Evolutionary conservation across 2,113 vertebrate species (phyloP), one percentile per base, ranked within the genome.

Genomic region (Stegastes partitus): DNA sequence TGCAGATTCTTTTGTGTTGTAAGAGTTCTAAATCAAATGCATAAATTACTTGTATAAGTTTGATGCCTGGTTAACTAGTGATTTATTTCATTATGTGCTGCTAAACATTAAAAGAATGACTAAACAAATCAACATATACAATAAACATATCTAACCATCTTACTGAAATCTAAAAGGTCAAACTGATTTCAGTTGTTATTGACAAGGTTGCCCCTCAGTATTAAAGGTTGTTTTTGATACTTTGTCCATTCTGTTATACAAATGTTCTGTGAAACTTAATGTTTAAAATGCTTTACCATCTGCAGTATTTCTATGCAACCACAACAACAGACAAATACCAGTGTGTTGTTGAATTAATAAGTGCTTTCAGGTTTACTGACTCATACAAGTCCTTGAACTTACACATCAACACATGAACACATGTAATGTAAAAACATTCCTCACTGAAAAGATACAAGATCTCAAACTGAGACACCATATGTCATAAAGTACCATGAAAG

Each of bases 21-120:
- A 71, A 71, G 56, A 61, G 58, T 81, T 37, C 66, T 78, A 65
- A 50, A 50, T 68, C 2, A 14, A 66, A 66, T 61, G 23, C 74
- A 28, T 69, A 66, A 80, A 75, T 84, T 53, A 68, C 42, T 15
- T 80, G 68, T 37, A 50, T 7, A 11, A 69, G 19, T 53, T 49
- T 73, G 39, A 79, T 25, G 10, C 4, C 45, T 65, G 49, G 15
- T 64, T 80, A 67, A 74, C 58, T 23, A 22, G 3, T 45, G 42
- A 62, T n/a, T 19, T n/a, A 63, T 42, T 14, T 42, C 11, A 15
- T 1, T 42, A 34, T 9, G 31, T 34, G 31, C 31, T 34, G 31
- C 6, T 34, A 34, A 9, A 34, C 8, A 34, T 45, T 34, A n/a
- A 64, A 58, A 56, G n/a, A 50, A 5, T 57, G 6, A 53, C 49